Evolutionary conservation across 2,113 vertebrate genomes (phyloP).

Genomic region (Cyprinodon tularosa): DNA sequence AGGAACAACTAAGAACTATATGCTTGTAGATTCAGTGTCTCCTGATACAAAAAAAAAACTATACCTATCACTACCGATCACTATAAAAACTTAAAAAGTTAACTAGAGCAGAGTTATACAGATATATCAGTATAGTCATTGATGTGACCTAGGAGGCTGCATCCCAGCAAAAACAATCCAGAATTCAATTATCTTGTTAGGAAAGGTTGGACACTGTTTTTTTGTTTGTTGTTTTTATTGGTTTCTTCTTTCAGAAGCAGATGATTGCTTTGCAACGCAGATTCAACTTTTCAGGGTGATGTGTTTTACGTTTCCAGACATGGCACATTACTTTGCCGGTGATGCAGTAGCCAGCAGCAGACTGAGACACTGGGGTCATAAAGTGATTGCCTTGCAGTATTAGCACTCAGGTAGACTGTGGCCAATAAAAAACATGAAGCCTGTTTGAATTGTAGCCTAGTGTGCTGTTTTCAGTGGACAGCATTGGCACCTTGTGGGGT

Average conservation of each 20-base stretch:
- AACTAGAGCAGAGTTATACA: too few species aligned
- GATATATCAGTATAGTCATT: too few species aligned
- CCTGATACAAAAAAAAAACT: too few species aligned
- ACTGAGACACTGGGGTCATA: neutral
- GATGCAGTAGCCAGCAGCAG: too few species aligned
- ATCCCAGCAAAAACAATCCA: neutral
- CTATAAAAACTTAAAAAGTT: too few species aligned
- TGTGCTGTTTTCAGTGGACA: too few species aligned
- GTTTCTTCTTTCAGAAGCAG: neutral
- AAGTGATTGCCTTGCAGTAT: neutral
- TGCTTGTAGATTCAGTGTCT: neutral
- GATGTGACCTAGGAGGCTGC: neutral
- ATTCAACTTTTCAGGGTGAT: neutral
- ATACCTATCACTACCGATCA: too few species aligned
- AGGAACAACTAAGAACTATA: slow-evolving; percentile 17
- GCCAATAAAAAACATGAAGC: too few species aligned
- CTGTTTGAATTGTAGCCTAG: too few species aligned
- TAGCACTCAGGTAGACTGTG: neutral
- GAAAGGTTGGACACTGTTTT: neutral
- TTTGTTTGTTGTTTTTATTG: neutral
- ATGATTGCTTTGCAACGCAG: neutral
- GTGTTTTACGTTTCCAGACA: neutral
- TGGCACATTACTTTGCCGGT: too few species aligned
- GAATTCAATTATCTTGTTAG: neutral
- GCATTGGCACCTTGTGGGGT: too few species aligned